Evolutionary conservation across 2,113 vertebrate genomes (phyloP), one percentile per base, ranked within the genome.

Genomic region (Pseudopodoces humilis): DNA sequence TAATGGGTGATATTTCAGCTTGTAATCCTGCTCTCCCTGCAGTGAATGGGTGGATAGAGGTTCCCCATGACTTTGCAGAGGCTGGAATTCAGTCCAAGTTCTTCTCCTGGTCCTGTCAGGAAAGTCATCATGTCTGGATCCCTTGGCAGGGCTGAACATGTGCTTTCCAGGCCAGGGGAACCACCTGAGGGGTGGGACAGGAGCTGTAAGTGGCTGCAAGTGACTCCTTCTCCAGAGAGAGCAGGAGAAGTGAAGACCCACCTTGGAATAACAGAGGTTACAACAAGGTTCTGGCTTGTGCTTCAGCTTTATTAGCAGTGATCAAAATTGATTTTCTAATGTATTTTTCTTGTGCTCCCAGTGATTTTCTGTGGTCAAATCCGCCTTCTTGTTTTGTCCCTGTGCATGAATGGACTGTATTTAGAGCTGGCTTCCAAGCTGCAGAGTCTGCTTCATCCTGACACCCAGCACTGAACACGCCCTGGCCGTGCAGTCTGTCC

Each of bases 81-180:
- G 15, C 14, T 82, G 79, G 14, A 3, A 1, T n/a, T 81, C 31
- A 53, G 77, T 60, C 39, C 47, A 31, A 0, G 13, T 58, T 80
- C 41, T 87, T 56, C 19, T 70, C 24, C n/a, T 0, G 2, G 3
- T 80, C 27, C 7, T 1, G 0, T 62, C 43, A 62, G 77, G 20
- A 21, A 52, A 44, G n/a, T 44, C 3, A 0, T 28, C 7, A 0
- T 15, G 23, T 43, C 59, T 85, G 37, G 44, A n/a, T 39, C 33
- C 13, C 37, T 75, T 85, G 44, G 37, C 6, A 0, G 49, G 62
- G 70, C 41, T 79, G 43, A 18, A 19, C 0, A 0, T 23, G 37
- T 16, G 21, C 13, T 52, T 64, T 64, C 10, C 60, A 49, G 35
- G 17, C 41, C 5, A 0, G 1, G 2, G n/a, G 30, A 13, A 0